These are phyloP conservation scores for Formica aserva DNA, from an alignment of 2,888 invertebrate species.

Conservation along the genomic window DNA sequence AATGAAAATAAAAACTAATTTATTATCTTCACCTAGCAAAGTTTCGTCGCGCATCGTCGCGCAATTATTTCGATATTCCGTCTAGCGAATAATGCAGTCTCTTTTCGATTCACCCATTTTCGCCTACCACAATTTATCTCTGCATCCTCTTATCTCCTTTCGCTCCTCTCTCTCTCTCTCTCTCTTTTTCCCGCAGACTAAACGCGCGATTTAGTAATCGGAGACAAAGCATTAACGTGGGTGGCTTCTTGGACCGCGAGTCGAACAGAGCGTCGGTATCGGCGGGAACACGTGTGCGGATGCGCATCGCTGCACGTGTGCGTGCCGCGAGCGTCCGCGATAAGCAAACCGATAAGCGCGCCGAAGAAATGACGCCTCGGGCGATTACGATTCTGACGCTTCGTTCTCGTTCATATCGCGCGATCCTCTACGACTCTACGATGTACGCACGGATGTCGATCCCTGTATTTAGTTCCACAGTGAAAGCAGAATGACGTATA, in stretches of 20 bases:
- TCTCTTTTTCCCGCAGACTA: conserved; percentile 28
- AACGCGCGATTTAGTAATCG: conserved; percentile 63
- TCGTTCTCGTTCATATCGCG: conserved; percentile 38
- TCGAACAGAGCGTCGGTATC: conserved; percentile 44
- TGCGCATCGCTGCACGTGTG: conserved; percentile 55
- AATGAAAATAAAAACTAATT: conserved; percentile 25
- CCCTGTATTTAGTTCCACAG: neutral
- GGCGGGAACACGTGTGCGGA: conserved; percentile 44
- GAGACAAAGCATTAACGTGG: conserved; percentile 77
- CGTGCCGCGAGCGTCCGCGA: conserved; percentile 40
- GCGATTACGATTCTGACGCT: conserved; percentile 48
- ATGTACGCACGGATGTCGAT: neutral
- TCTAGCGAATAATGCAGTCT: neutral
- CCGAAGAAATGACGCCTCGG: conserved; percentile 52
- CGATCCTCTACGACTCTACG: neutral
- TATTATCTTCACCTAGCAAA: neutral
- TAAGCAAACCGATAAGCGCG: conserved; percentile 60
- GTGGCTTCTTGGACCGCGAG: conserved; percentile 68
- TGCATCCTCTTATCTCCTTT: neutral
- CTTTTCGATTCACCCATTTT: conserved; percentile 22
- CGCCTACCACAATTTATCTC: conserved; percentile 17
- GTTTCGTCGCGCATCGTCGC: neutral
- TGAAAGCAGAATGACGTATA: neutral
- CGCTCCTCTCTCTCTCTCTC: conserved; percentile 9
- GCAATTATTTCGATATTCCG: conserved; percentile 13